Evolutionary conservation across 1,140 invertebrate species (phyloP), one percentile per base, ranked within the genome.

Genomic region (Campoletis sonorensis): DNA sequence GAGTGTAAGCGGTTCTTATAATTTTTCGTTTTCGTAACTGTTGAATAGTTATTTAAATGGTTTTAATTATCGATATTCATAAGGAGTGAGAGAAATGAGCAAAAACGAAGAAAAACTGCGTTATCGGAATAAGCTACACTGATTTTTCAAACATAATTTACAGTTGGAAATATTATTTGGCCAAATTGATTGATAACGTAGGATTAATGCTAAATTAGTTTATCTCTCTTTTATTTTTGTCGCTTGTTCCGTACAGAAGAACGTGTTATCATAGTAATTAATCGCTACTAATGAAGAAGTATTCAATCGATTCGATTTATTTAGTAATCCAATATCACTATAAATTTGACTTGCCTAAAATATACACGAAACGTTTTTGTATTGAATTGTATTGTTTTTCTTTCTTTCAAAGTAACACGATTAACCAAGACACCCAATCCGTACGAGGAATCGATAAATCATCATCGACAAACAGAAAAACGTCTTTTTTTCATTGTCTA

Each of bases 331-430:
- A 88, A 90, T 88, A 87, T 89, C 85, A 84, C 87, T 89, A 90
- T 89, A 89, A 90, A 91, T 91, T 91, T 89, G 89, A 88, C 87
- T 88, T 89, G 88, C 90, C 89, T 91, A 90, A 90, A 91, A 90
- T 89, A 89, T 90, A 89, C 86, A 89, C 83, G 85, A 87, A 88
- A 85, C 79, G 82, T 87, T 87, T 51, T 18, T 81, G 70, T 79
- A 21, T 3, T 58, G 33, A 16, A 30, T 61, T 54, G 30, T 27
- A 33, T 54, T 49, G 1, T 70, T 54, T 77, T 70, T 27, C 64
- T 54, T 83, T 81, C 85, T 85, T 86, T 88, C 87, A 89, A 88
- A 89, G 83, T 87, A 89, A 90, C 86, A 87, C 89, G 79, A 86
- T 81, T 86, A 84, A 91, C 89, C 85, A 90, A 90, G 86, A 88